phyloP scores from a whole-genome alignment of 92 coral and sea anemone genomes.

The Epizoanthus rinbou region DNA sequence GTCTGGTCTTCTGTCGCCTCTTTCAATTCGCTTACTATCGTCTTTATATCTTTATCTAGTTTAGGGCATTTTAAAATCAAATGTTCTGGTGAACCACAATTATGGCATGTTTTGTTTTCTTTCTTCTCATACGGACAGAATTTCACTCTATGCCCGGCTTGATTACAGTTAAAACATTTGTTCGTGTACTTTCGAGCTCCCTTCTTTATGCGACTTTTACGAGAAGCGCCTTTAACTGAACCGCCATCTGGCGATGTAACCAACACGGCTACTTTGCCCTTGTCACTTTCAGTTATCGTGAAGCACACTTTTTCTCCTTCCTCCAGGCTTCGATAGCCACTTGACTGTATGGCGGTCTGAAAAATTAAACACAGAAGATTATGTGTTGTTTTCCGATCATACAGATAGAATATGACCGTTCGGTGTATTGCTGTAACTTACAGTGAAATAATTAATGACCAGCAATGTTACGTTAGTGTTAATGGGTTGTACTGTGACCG shows the following conservation, averaged over 20 bases:
- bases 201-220: conserved; percentile 81
- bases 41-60: conserved; percentile 42
- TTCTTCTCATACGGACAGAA: conserved; percentile 79
- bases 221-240: conserved; percentile 71
- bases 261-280: conserved; percentile 80
- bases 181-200: conserved; percentile 97
- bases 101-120: conserved; percentile 74
- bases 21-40: conserved; percentile 1
- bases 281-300: conserved; percentile 74
- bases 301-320: conserved; percentile 92
- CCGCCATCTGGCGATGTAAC: conserved; percentile 92
- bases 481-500: too few species aligned
- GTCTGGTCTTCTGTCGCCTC: not conserved
- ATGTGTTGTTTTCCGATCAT: too few species aligned
- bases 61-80: conserved; percentile 84
- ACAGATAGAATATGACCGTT: too few species aligned
- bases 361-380: conserved; percentile 1
- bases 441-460: too few species aligned
- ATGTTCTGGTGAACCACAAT: conserved; percentile 86
- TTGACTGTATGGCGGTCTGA: conserved; percentile 91
- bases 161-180: conserved; percentile 91
- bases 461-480: too few species aligned
- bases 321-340: conserved; percentile 81
- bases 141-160: conserved; percentile 80
- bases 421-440: too few species aligned